A percentile compares a stretch with the other conserved stretches of the same genome.
These are phyloP conservation scores for Dunckerocampus dactyliophorus DNA, from an alignment of 2,113 vertebrate species.

Conservation along the genomic window DNA sequence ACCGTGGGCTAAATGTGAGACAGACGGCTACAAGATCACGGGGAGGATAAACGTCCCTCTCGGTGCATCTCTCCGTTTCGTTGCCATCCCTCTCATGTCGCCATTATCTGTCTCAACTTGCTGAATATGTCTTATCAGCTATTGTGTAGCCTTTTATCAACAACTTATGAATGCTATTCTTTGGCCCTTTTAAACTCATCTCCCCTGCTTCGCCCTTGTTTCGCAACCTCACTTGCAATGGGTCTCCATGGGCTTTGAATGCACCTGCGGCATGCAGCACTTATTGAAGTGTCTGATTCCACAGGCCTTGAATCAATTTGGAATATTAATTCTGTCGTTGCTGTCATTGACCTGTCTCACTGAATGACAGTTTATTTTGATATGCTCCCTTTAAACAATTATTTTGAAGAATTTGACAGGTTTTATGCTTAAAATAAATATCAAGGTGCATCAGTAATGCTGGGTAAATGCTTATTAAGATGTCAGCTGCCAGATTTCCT, in stretches of 20 bases:
- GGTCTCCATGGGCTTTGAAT: slow-evolving; percentile 13
- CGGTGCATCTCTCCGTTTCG: slow-evolving; percentile 31
- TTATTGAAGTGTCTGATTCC: slow-evolving; percentile 9
- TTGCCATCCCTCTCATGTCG: slow-evolving; percentile 26
- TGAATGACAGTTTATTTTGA: slow-evolving; percentile 34
- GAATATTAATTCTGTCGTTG: slow-evolving; percentile 29
- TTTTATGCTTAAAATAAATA: slow-evolving; percentile 25
- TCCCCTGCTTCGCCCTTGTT: neutral
- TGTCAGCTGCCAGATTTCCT: neutral
- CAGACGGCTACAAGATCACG: slow-evolving; percentile 59
- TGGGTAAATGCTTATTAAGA: slow-evolving; percentile 28
- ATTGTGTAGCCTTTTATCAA: slow-evolving; percentile 1
- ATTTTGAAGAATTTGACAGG: slow-evolving; percentile 23
- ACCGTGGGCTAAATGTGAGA: slow-evolving; percentile 63
- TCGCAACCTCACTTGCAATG: neutral
- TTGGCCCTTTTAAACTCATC: neutral
- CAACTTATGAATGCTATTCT: slow-evolving; percentile 3
- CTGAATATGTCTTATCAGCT: slow-evolving; percentile 12
- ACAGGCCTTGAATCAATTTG: slow-evolving; percentile 15
- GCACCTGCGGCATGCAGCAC: neutral
- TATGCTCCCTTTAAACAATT: slow-evolving; percentile 33
- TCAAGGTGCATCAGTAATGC: slow-evolving; percentile 13
- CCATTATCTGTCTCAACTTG: slow-evolving; percentile 30
- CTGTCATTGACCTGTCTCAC: slow-evolving; percentile 47
- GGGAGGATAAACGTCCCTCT: slow-evolving; percentile 61